Evolutionary conservation across 2,113 vertebrate genomes (phyloP).

Genomic region (Psettodes erumei): DNA sequence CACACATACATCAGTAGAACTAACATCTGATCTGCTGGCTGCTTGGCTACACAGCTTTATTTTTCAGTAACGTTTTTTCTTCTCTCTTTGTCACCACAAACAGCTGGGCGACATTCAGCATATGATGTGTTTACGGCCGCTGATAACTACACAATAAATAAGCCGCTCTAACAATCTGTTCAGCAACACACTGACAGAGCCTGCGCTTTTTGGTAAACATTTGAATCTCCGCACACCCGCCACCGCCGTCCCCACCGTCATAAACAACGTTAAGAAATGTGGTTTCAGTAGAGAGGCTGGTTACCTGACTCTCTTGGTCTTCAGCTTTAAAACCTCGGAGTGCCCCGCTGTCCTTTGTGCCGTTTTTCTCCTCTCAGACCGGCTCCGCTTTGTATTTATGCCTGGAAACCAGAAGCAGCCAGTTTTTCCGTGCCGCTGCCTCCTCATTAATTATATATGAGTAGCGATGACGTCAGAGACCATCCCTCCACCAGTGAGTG

Average conservation of each 20-base stretch:
- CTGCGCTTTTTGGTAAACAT: not conserved
- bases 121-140: not conserved
- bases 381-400: slow-evolving; percentile 84
- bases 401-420: slow-evolving; percentile 87
- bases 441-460: slow-evolving; percentile 80
- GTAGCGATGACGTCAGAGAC: slow-evolving; percentile 49
- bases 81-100: not conserved
- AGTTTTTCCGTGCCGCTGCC: slow-evolving; percentile 80
- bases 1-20: slow-evolving; percentile 6
- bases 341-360: slow-evolving; percentile 74
- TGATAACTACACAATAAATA: not conserved
- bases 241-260: slow-evolving; percentile 11
- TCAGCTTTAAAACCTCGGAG: slow-evolving; percentile 70
- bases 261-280: not conserved
- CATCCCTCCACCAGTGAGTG: slow-evolving; percentile 44
- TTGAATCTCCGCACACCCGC: slow-evolving; percentile 15
- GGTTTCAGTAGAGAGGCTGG: not conserved
- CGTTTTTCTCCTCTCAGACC: slow-evolving; percentile 63
- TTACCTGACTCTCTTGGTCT: slow-evolving; percentile 83
- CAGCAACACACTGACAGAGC: not conserved
- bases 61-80: not conserved
- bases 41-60: not conserved
- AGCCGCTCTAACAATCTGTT: slow-evolving; percentile 7
- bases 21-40: not conserved
- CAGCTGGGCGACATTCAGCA: slow-evolving; percentile 20